A percentile compares a stretch with the other conserved stretches of the same genome.
Evolutionary conservation across 2,888 invertebrate species (phyloP).

Genomic region (Drosophila paramelanica): DNA sequence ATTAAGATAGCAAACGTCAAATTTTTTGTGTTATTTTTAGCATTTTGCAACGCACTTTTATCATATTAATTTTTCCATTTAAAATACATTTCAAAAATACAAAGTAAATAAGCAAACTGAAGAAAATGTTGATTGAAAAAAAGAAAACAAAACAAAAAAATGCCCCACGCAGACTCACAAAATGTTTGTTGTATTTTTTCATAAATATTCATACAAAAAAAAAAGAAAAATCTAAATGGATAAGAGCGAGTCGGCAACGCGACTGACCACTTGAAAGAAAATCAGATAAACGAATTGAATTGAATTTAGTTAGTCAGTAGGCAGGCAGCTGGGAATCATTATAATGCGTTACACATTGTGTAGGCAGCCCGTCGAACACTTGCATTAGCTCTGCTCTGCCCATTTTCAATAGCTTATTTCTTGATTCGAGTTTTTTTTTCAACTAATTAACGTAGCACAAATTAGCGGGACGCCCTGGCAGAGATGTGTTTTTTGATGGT

Average conservation of each 20-base stretch:
- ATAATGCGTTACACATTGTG: slow-evolving; percentile 69
- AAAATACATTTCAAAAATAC: slow-evolving; percentile 27
- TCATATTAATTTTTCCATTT: slow-evolving; percentile 28
- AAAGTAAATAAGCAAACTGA: slow-evolving; percentile 34
- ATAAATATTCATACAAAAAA: slow-evolving; percentile 59
- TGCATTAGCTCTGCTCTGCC: slow-evolving; percentile 1
- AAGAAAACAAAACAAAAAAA: slow-evolving; percentile 27
- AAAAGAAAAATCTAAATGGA: slow-evolving; percentile 15
- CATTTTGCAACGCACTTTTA: slow-evolving; percentile 15
- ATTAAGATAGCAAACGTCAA: slow-evolving; percentile 3
- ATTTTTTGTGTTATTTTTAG: slow-evolving; percentile 4
- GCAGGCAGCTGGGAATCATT: slow-evolving; percentile 55
- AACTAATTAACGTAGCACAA: slow-evolving; percentile 60
- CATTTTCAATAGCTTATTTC: slow-evolving; percentile 30
- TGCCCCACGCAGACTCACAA: slow-evolving; percentile 38
- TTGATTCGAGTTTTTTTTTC: slow-evolving; percentile 16
- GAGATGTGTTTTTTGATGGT: slow-evolving; percentile 7
- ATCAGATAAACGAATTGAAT: slow-evolving; percentile 73
- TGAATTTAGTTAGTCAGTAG: slow-evolving; percentile 49
- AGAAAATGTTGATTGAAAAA: slow-evolving; percentile 46
- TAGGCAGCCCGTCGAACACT: slow-evolving; percentile 40
- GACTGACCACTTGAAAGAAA: slow-evolving; percentile 64
- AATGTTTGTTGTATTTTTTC: slow-evolving; percentile 1
- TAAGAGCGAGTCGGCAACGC: slow-evolving; percentile 22
- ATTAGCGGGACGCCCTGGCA: slow-evolving; percentile 39